phyloP scores from a whole-genome alignment of 2,797 vertebrate species.

The Halcyon smyrnensis region DNA sequence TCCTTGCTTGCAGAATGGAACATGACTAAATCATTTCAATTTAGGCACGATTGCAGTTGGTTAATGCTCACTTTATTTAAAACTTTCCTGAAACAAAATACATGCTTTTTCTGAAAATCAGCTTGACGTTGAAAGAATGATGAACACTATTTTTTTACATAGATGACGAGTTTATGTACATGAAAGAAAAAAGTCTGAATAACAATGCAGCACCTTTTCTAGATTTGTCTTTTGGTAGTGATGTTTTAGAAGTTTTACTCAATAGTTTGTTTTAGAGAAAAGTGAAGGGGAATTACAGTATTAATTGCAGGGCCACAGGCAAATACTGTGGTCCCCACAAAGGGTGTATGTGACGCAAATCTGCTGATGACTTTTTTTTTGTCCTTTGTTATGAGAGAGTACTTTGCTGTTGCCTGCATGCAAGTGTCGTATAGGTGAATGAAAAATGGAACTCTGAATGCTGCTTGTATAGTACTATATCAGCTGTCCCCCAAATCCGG shows the following conservation, averaged over 20 bases:
- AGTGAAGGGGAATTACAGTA: not conserved
- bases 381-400: not conserved
- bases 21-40: not conserved
- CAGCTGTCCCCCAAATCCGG: not conserved
- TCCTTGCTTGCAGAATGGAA: fast-evolving
- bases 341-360: not conserved
- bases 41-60: not conserved
- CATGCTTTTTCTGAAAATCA: not conserved
- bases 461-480: not conserved
- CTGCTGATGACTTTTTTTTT: not conserved
- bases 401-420: not conserved
- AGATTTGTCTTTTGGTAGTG: not conserved
- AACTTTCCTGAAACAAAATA: not conserved
- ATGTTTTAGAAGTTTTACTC: not conserved
- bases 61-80: not conserved
- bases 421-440: not conserved
- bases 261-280: not conserved
- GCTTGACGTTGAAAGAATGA: not conserved
- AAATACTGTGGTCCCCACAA: not conserved
- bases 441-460: not conserved
- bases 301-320: not conserved
- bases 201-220: not conserved
- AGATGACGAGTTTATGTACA: not conserved
- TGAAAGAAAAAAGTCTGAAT: not conserved
- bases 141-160: not conserved